Conservation (phyloP, 2,888 invertebrate genomes). For the Therioaphis trifolii region DNA sequence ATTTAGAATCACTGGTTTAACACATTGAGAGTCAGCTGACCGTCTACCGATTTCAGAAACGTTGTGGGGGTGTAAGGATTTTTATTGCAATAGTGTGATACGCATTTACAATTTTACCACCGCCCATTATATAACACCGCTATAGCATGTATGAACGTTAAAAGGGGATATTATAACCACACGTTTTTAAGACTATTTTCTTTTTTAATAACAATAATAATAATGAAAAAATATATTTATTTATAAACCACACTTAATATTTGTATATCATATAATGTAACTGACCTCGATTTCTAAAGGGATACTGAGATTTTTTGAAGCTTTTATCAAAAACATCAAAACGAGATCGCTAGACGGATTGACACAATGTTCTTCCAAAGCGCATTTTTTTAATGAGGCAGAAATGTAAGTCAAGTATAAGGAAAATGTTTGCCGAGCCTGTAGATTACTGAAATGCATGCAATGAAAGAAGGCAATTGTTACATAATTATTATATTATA, state of each 20-base stretch:
- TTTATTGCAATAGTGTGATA: no score
- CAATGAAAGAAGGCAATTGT: not conserved
- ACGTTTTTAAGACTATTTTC: no score
- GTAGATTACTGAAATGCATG: slow-evolving; percentile 43
- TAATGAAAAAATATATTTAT: not conserved
- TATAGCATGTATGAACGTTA: no score
- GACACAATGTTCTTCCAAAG: slow-evolving; percentile 33
- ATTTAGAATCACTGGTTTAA: no score
- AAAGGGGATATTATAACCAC: no score
- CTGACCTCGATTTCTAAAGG: slow-evolving; percentile 52
- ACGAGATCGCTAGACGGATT: slow-evolving; percentile 18
- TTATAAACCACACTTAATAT: not conserved
- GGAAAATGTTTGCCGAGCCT: slow-evolving; percentile 48
- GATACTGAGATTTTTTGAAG: slow-evolving; percentile 50
- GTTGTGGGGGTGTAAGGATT: no score
- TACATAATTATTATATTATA: no score
- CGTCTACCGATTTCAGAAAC: no score
- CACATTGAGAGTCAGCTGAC: no score
- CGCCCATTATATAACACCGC: no score
- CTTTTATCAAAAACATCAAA: slow-evolving; percentile 48
- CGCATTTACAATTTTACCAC: no score
- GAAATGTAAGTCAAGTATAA: slow-evolving; percentile 55
- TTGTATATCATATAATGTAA: not conserved
- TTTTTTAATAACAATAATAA: not conserved
- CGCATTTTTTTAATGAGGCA: slow-evolving; percentile 33